Evolutionary conservation across 2,888 invertebrate species (phyloP), one percentile per base, ranked within the genome.

Genomic region (Syrista parreyssii): DNA sequence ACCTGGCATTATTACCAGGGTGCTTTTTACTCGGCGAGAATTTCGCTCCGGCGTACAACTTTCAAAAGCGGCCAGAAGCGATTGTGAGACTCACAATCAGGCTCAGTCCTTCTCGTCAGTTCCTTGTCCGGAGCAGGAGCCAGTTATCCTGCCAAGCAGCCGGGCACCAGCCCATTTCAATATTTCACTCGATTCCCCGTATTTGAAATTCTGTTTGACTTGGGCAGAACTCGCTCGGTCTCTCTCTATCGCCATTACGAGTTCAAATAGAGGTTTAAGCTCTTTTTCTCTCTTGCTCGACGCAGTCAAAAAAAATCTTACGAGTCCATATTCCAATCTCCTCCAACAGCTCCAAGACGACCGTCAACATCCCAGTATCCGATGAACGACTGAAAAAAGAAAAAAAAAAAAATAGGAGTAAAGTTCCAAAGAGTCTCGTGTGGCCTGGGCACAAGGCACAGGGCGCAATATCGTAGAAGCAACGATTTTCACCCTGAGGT

Each of bases 401-500:
- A 55, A 55, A 36, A 36, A 36, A 4, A 36, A 4, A 23, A 2
- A 55, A 36, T 12, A 36, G 36, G 12, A 36, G 36, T 36, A 36
- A 55, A 55, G 23, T 55, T 55, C 15, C 55, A 55, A 55, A 55
- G 55, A 55, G 1, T 55, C 55, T 55, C 55, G 55, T 55, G 23
- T 23, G 2, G 55, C 55, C 55, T 23, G 23, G 23, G 55, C 55
- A 55, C 55, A 23, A 55, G 55, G 55, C 55, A 55, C 55, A 55
- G 55, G 55, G 55, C 23, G 81, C 82, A 82, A 81, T 85, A 86
- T 83, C 81, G 83, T 80, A 81, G 74, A 74, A 77, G 81, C 81
- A 81, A 82, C 84, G 85, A 86, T 86, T 84, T 80, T 79, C 76
- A 78, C 79, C 78, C 73, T 73, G 79, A 75, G 78, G 33, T 77